Base-by-base conservation (phyloP, 30 jellyfish, hydroid and myxozoan species). In the Aurelia aurita region DNA sequence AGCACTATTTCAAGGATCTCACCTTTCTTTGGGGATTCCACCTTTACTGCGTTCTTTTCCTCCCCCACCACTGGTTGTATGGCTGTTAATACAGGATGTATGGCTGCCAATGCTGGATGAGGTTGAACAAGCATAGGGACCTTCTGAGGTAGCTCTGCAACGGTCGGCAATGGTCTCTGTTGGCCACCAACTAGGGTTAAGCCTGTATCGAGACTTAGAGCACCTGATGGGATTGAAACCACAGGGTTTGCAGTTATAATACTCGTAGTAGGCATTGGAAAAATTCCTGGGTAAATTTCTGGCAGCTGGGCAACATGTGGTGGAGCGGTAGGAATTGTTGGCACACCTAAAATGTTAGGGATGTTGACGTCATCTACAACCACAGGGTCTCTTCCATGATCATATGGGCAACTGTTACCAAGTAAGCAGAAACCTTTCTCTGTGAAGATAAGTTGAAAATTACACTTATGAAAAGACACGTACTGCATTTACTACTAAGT, bases 321-420 rank as follows among this genome's bases (percentile, higher is more conserved):
- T 21, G 96, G 96, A 16, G 62, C 79, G 6, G 92, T 84, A 0
- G 82, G 74, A 39, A 88, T 18, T 20, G 89, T 91, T 13, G 88
- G 97, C 61, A 93, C 73, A 16, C 91, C 69, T 22, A 93, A 68
- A 61, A 91, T 85, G 21, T 81, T 91, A n/a, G 97, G 97, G n/a
- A 91, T 54, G 58, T 77, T 84, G 21, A 46, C 68, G 64, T 92
- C 98, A 76, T 92, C 95, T 35, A 92, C 97, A 25, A 88, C 94
- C 18, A 93, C 95, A 10, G 98, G 98, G 62, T 93, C 98, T 58
- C 77, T 74, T 28, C 98, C 98, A 64, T 93, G 98, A 64, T 93
- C 98, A 72, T 72, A 93, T 15, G 96, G 97, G 58, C 98, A 93
- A 69, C 91, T 82, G 45, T 93, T 97, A 32, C 98, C 98, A 85